A percentile compares a stretch with the other conserved stretches of the same genome.
Conservation (phyloP, 1,140 invertebrate species). For the Drosophila ficusphila region DNA sequence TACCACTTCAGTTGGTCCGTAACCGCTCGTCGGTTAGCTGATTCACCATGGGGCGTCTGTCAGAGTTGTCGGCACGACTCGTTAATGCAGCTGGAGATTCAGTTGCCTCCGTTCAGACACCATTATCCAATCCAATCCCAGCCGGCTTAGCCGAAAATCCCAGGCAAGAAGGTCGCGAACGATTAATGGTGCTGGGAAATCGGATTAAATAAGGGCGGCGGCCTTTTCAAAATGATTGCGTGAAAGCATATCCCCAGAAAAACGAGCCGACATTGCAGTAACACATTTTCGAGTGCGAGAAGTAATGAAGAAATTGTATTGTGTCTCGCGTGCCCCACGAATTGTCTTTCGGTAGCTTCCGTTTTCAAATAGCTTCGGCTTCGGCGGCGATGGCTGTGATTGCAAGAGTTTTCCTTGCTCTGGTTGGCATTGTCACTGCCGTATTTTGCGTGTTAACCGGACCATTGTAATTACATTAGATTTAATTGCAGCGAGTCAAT, state of each 20-base stretch:
- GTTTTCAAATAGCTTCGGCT: constrained; percentile 18
- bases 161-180: constrained; percentile 4
- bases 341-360: constrained; percentile 50
- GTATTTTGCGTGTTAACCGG: constrained; percentile 54
- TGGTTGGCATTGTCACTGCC: constrained; percentile 78
- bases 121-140: not conserved
- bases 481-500: constrained; percentile 37
- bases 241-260: constrained; percentile 33
- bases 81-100: constrained; percentile 8
- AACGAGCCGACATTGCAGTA: constrained; percentile 33
- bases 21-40: constrained; percentile 29
- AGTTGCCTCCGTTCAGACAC: too few relatives aligned
- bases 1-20: constrained; percentile 46
- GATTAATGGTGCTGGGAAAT: constrained; percentile 3
- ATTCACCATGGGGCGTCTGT: constrained; percentile 39
- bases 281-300: constrained; percentile 4
- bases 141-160: too few relatives aligned
- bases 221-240: constrained; percentile 11
- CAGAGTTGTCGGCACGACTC: constrained; percentile 13
- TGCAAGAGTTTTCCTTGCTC: constrained; percentile 57
- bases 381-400: too few relatives aligned
- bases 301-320: constrained; percentile 13
- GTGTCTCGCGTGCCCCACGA: constrained; percentile 54
- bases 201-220: not conserved
- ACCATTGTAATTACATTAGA: constrained; percentile 65